Conservation (phyloP, 1,140 invertebrate genomes). For the Cotesia typhae region DNA sequence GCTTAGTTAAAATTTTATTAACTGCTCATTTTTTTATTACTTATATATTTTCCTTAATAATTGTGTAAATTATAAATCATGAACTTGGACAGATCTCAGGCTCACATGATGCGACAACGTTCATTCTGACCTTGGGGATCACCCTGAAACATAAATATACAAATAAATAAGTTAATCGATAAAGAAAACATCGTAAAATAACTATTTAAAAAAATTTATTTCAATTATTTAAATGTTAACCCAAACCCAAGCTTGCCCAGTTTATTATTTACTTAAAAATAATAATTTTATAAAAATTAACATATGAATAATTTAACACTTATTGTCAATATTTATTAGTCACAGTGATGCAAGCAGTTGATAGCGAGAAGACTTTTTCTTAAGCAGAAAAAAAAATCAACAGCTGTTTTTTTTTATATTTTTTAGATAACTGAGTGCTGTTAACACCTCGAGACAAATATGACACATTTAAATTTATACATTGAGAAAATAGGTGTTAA, state of each 20-base stretch:
- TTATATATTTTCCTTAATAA: no score
- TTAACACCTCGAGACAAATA: no score
- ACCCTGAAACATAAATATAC: conserved; percentile 61
- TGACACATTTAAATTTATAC: no score
- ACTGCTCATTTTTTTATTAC: background rate
- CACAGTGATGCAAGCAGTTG: conserved; percentile 40
- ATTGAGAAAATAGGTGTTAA: no score
- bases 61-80: conserved; percentile 35
- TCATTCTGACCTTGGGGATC: conserved; percentile 69
- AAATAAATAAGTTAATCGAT: conserved; percentile 30
- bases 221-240: conserved; percentile 7
- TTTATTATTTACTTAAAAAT: conserved; percentile 3
- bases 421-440: no score
- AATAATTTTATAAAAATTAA: conserved; percentile 24
- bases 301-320: conserved; percentile 26
- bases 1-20: conserved; percentile 27
- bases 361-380: conserved; percentile 16
- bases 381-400: no score
- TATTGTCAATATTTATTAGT: conserved; percentile 39
- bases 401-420: no score
- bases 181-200: conserved; percentile 24
- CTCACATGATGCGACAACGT: conserved; percentile 72
- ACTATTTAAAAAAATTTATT: conserved; percentile 4
- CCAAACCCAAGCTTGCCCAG: conserved; percentile 33
- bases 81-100: conserved; percentile 39